Evolutionary conservation across 2,113 vertebrate genomes (phyloP).

Genomic region (Phasianus colchicus): DNA sequence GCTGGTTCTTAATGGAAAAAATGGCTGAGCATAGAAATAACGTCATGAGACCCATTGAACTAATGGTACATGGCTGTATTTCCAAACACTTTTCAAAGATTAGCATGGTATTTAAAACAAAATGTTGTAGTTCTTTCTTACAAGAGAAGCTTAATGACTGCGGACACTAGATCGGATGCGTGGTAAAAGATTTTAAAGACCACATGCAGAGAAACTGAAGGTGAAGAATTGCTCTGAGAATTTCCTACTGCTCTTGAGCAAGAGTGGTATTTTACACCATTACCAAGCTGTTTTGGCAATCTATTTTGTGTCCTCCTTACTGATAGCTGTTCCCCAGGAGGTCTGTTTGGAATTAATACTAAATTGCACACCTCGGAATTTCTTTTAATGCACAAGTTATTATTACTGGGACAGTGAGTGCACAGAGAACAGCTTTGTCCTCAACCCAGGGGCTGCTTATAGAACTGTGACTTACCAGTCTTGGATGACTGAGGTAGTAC

Average conservation of each 20-base stretch:
- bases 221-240: background rate
- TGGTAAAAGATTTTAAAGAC: background rate
- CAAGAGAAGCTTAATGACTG: background rate
- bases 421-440: background rate
- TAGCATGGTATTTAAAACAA: background rate
- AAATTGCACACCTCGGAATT: background rate
- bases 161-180: background rate
- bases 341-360: background rate
- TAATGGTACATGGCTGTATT: background rate
- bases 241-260: background rate
- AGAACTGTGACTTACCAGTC: background rate
- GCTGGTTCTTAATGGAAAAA: background rate
- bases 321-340: background rate
- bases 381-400: background rate
- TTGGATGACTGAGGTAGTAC: background rate
- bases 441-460: background rate
- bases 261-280: background rate
- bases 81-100: background rate
- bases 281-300: background rate
- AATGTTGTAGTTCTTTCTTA: background rate
- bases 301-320: background rate
- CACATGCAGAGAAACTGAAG: background rate
- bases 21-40: background rate
- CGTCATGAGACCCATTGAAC: background rate
- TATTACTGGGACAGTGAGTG: background rate